Percentiles rank a stretch among this genome's conserved stretches.
phyloP scores from a whole-genome alignment of 2,113 vertebrate species.

The Potamarius usumacintae region DNA sequence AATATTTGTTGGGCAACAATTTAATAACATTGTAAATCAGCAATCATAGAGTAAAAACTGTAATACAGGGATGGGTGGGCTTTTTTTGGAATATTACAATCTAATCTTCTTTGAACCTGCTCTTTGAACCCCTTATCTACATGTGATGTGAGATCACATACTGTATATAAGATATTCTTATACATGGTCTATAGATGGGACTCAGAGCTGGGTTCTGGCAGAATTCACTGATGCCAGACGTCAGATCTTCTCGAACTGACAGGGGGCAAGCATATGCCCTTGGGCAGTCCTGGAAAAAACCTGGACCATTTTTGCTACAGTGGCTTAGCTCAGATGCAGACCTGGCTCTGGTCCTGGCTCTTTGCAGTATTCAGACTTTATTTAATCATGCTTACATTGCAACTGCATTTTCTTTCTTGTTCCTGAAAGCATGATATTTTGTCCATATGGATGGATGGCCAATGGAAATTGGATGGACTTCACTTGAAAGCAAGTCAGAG shows the following conservation, averaged over 20 bases:
- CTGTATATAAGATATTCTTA: background rate
- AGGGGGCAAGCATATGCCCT: slow-evolving; percentile 59
- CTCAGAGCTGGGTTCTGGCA: slow-evolving; percentile 37
- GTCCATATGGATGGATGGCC: background rate
- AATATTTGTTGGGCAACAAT: background rate
- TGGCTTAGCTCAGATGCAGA: slow-evolving; percentile 58
- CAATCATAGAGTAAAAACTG: background rate
- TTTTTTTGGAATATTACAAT: background rate
- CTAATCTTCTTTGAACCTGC: background rate
- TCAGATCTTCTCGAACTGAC: slow-evolving; percentile 51
- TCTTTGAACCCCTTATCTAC: background rate
- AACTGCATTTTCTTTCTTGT: slow-evolving; percentile 3
- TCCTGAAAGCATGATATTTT: background rate
- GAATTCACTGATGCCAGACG: slow-evolving; percentile 55
- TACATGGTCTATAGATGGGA: slow-evolving; percentile 15
- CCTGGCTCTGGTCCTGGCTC: slow-evolving; percentile 58
- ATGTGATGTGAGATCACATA: background rate
- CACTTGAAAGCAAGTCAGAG: background rate
- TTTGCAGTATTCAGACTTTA: background rate
- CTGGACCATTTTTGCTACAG: slow-evolving; percentile 65
- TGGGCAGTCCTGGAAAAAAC: slow-evolving; percentile 60
- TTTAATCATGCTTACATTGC: background rate
- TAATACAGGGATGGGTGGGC: background rate
- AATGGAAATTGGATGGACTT: background rate
- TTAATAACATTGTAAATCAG: background rate